phyloP scores from a whole-genome alignment of 2,797 vertebrate species.

The Microchirus variegatus region DNA sequence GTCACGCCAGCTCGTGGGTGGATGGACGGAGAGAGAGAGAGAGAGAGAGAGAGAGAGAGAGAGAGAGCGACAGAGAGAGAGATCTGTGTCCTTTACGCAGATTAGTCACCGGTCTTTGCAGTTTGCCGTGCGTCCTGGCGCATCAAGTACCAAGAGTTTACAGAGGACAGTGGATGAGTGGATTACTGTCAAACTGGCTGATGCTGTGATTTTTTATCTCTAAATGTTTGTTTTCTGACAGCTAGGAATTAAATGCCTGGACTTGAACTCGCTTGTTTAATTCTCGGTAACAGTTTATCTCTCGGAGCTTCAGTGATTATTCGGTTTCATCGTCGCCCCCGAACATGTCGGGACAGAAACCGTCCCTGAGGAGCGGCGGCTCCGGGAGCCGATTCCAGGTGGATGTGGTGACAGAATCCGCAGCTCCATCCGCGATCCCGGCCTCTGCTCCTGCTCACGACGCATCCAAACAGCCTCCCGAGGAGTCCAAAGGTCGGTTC shows the following conservation, averaged over 20 bases:
- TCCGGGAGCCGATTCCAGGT: conserved; percentile 93
- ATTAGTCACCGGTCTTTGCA: conserved; percentile 8
- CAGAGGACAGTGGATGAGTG: neutral
- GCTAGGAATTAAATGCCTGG: neutral
- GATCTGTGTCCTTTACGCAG: conserved; percentile 40
- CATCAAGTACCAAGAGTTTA: neutral
- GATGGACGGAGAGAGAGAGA: conserved; percentile 12
- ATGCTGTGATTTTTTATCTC: neutral
- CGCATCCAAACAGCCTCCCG: conserved; percentile 39
- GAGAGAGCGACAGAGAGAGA: conserved; percentile 11
- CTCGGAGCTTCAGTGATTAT: conserved; percentile 4
- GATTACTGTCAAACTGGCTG: neutral
- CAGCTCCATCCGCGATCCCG: conserved; percentile 5
- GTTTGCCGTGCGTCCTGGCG: conserved; percentile 30
- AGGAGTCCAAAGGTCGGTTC: conserved; percentile 87
- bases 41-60: conserved; percentile 10
- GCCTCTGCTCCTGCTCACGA: conserved; percentile 7
- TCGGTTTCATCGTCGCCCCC: neutral
- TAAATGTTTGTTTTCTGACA: neutral
- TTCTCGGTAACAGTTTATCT: neutral
- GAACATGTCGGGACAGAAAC: conserved; percentile 79
- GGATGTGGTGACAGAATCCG: conserved; percentile 85
- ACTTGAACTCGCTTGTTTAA: conserved; percentile 4
- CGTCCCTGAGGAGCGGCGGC: conserved; percentile 71
- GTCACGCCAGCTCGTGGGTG: too few relatives aligned